These are phyloP conservation scores for Caenorhabditis japonica DNA, from an alignment of 2,888 invertebrate species.

Conservation along the genomic window DNA sequence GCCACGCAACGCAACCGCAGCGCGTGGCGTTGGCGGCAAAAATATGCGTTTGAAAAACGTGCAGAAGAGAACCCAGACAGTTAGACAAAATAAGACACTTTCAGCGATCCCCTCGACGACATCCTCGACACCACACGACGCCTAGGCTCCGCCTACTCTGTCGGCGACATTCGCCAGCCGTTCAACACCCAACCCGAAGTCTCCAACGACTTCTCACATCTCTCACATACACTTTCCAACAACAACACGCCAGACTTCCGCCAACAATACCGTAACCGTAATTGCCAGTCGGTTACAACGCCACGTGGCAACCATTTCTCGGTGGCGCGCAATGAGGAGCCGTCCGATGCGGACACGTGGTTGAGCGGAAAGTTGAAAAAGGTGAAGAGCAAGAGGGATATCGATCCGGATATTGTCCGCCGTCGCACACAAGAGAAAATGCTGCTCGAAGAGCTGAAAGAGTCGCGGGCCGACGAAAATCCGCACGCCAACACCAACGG, in stretches of 20 bases:
- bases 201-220: conserved; percentile 2
- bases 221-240: conserved; percentile 9
- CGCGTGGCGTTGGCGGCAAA: too few species aligned
- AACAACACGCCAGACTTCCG: conserved; percentile 20
- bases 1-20: too few species aligned
- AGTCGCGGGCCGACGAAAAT: conserved; percentile 39
- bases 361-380: conserved; percentile 69
- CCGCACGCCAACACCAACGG: conserved; percentile 12
- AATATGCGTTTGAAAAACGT: too few species aligned
- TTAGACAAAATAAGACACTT: too few species aligned
- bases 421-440: conserved; percentile 77
- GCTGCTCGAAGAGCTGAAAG: conserved; percentile 76
- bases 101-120: conserved; percentile 69
- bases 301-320: conserved; percentile 16
- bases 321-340: neutral
- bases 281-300: conserved; percentile 59
- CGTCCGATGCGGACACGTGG: conserved; percentile 72
- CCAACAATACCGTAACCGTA: conserved; percentile 55
- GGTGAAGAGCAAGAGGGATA: conserved; percentile 65
- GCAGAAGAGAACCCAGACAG: too few species aligned
- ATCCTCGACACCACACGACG: conserved; percentile 60
- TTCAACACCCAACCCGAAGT: neutral
- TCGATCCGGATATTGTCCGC: conserved; percentile 70
- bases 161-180: conserved; percentile 41
- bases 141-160: conserved; percentile 47